Evolutionary conservation across 2,888 invertebrate genomes (phyloP).

Genomic region (Amphimallon solstitiale): DNA sequence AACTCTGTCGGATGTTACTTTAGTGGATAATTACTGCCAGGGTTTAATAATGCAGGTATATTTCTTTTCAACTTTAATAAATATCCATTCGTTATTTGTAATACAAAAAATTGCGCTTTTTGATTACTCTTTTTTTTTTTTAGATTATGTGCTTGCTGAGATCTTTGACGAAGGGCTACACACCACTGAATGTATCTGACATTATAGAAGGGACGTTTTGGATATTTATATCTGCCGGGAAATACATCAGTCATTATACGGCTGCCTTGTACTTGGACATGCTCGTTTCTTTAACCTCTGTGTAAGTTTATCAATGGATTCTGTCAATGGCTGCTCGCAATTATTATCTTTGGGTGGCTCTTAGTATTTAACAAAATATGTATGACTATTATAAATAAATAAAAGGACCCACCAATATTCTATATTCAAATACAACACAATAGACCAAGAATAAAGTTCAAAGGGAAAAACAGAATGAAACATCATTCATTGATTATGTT

Average conservation of each 20-base stretch:
- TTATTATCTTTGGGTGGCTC: no score
- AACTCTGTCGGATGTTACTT: slow-evolving; percentile 39
- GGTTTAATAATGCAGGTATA: slow-evolving; percentile 74
- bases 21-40: slow-evolving; percentile 71
- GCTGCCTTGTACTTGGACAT: slow-evolving; percentile 57
- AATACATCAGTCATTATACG: slow-evolving; percentile 53
- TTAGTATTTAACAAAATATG: no score
- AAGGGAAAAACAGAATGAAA: no score
- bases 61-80: neutral
- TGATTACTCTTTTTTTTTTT: slow-evolving; percentile 36
- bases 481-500: no score
- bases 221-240: slow-evolving; percentile 51
- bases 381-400: no score
- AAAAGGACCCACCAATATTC: no score
- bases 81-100: no score
- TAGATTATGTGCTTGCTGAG: slow-evolving; percentile 55
- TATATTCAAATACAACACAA: no score
- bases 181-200: slow-evolving; percentile 37
- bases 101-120: neutral
- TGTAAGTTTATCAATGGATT: slow-evolving; percentile 41
- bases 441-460: no score
- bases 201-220: slow-evolving; percentile 47
- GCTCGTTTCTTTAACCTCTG: slow-evolving; percentile 48
- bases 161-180: slow-evolving; percentile 42
- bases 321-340: no score